These are phyloP conservation scores for Andinoacara biseriatus DNA, from an alignment of 2,113 vertebrate species.

Conservation along the genomic window DNA sequence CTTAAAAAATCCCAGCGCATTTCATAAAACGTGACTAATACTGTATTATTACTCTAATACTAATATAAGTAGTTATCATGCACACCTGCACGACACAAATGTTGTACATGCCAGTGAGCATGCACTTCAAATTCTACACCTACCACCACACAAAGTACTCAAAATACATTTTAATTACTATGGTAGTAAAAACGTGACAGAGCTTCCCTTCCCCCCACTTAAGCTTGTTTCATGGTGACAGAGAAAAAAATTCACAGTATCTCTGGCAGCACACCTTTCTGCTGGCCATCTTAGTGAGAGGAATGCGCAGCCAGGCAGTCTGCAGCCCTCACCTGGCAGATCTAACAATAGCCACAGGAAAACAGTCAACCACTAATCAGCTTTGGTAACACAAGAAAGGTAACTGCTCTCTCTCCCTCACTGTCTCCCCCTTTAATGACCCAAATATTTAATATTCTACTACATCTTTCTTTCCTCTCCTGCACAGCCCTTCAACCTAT, in stretches of 20 bases:
- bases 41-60: background rate
- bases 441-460: conserved; percentile 11
- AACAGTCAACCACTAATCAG: conserved; percentile 21
- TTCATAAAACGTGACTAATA: background rate
- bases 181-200: background rate
- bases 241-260: conserved; percentile 36
- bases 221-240: conserved; percentile 35
- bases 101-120: background rate
- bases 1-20: background rate
- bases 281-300: conserved; percentile 20
- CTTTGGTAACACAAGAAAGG: conserved; percentile 6
- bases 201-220: background rate
- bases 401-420: background rate
- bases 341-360: conserved; percentile 56
- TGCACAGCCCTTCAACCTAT: background rate
- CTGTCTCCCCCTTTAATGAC: background rate
- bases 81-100: background rate
- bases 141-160: background rate
- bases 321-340: conserved; percentile 30
- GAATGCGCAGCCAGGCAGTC: conserved; percentile 15
- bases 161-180: conserved; percentile 21
- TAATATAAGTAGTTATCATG: background rate
- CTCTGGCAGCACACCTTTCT: conserved; percentile 34
- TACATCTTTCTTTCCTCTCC: background rate
- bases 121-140: background rate